Conservation (phyloP, 53 echinoderm and acorn worm genomes). For the Astropecten irregularis region DNA sequence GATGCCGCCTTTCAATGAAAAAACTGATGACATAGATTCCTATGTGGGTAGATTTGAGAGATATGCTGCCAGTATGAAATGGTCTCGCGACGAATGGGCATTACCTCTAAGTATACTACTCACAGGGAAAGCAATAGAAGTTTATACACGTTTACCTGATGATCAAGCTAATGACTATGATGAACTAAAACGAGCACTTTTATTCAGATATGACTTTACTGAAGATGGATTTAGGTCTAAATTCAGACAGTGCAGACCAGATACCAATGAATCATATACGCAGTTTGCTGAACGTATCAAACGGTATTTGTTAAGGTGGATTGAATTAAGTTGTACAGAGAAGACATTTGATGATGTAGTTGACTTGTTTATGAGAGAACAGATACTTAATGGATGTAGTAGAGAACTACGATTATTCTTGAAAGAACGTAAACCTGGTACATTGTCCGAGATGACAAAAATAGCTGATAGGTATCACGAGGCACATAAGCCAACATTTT, state of each 20-base stretch:
- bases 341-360: slow-evolving; percentile 3
- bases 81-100: slow-evolving; percentile 1
- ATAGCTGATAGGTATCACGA: slow-evolving; percentile 11
- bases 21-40: slow-evolving; percentile 31
- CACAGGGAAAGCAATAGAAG: no score
- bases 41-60: slow-evolving; percentile 46
- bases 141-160: slow-evolving; percentile 26
- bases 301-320: slow-evolving; percentile 29
- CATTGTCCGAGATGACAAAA: slow-evolving; percentile 16
- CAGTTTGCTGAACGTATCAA: slow-evolving; percentile 10
- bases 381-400: slow-evolving; percentile 16
- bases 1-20: slow-evolving; percentile 34
- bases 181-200: background rate
- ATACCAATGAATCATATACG: slow-evolving; percentile 4
- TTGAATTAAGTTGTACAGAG: slow-evolving; percentile 26
- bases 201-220: background rate
- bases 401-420: slow-evolving; percentile 12
- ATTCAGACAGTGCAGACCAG: background rate
- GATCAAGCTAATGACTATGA: slow-evolving; percentile 12
- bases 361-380: slow-evolving; percentile 16
- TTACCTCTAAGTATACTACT: no score
- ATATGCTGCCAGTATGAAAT: slow-evolving; percentile 1
- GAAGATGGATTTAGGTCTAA: background rate
- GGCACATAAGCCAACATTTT: background rate
- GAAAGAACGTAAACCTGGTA: slow-evolving; percentile 20